These are phyloP conservation scores for Lacanobia wlatinum DNA, from an alignment of 2,888 invertebrate genomes.

Conservation along the genomic window DNA sequence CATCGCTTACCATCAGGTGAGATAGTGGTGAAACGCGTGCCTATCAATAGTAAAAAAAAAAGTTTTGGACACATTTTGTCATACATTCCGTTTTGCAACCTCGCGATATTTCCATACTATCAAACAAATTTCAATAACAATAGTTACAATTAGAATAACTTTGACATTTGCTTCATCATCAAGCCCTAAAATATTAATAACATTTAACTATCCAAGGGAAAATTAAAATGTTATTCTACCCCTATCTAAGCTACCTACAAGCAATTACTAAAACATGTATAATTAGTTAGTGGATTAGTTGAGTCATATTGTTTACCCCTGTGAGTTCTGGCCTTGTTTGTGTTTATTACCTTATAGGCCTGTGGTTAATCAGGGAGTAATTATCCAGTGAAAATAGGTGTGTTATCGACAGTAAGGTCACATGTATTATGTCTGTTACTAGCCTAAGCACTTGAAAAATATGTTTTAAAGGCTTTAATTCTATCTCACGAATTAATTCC, in stretches of 20 bases:
- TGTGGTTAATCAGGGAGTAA: slow-evolving; percentile 30
- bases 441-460: slow-evolving; percentile 1
- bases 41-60: too few species aligned
- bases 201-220: neutral
- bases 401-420: slow-evolving; percentile 27
- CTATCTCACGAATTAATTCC: neutral
- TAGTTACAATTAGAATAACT: neutral
- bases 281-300: slow-evolving; percentile 37
- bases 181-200: neutral
- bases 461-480: neutral
- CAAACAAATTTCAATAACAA: neutral
- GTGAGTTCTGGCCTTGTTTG: slow-evolving; percentile 40
- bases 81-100: neutral
- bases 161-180: neutral
- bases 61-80: neutral
- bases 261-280: slow-evolving; percentile 30
- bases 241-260: neutral
- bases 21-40: too few species aligned
- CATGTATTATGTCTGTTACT: neutral
- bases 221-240: slow-evolving; percentile 8
- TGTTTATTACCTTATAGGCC: slow-evolving; percentile 40
- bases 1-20: too few species aligned
- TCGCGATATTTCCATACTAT: neutral
- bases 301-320: slow-evolving; percentile 53
- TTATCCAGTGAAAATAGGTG: slow-evolving; percentile 30